Base-by-base conservation (phyloP, 2,888 invertebrate genomes). In the Eupeodes latifasciatus region DNA sequence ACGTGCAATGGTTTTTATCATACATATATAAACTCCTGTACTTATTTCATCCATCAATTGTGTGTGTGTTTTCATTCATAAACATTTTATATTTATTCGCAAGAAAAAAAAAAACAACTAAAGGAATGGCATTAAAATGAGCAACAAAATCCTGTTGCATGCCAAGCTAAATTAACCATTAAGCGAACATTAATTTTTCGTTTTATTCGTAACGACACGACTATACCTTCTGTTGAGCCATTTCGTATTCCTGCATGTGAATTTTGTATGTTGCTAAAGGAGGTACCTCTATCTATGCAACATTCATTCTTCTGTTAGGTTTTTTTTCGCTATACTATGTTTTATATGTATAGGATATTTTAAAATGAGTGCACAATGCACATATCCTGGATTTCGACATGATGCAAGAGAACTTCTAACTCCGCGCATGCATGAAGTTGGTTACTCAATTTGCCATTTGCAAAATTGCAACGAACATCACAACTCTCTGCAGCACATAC, bases 111-210 rank as follows among this genome's bases (percentile, higher is more conserved):
- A 27, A 27, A 57, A 36, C 7, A 36, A 7, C 9, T 40, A 4
- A 4, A 55, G 44, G 10, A 12, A 4, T 53, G 16, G 6, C 19
- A 16, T 55, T 36, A 69, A 36, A 55, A 36, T 53, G 10, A 69
- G 40, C 34, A 44, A 9, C 14, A 53, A 67, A 67, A 51, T 67
- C 67, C 67, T 53, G 53, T 53, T 69, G 69, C 69, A 53, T 55
- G 53, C 7, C 40, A 4, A 40, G 53, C 51, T 53, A 40, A 40
- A 69, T 69, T 69, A 69, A 40, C 53, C 69, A 55, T 55, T 69
- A 55, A 69, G 36, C 10, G 36, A 69, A 69, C 53, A 51, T 67
- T 16, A 0, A 5, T 53, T 53, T 53, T 69, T 69, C 53, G 16
- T 36, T 69, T n/a, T 12, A 14, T n/a, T n/a, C 0, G 5, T n/a